phyloP scores from a whole-genome alignment of 2,888 invertebrate genomes.

The Melanargia galathea region DNA sequence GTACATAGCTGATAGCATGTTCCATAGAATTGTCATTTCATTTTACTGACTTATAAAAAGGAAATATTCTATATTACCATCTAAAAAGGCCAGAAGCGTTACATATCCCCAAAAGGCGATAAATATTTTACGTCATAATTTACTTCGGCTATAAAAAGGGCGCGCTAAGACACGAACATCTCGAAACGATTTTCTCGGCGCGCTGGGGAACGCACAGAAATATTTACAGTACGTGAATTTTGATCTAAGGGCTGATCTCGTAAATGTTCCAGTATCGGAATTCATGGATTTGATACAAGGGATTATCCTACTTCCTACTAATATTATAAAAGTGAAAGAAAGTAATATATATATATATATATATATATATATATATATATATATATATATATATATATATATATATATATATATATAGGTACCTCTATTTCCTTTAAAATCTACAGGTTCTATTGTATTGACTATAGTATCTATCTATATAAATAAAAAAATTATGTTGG shows the following conservation, averaged over 20 bases:
- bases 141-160: constrained; percentile 72
- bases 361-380: too few species aligned
- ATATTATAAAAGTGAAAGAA: too few species aligned
- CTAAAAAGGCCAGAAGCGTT: constrained; percentile 67
- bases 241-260: constrained; percentile 25
- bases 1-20: too few species aligned
- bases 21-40: constrained; percentile 53
- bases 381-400: too few species aligned
- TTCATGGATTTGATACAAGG: constrained; percentile 4
- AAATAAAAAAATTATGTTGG: too few species aligned
- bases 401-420: too few species aligned
- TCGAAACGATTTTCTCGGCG: constrained; percentile 61
- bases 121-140: constrained; percentile 74
- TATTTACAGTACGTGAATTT: constrained; percentile 46
- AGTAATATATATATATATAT: too few species aligned
- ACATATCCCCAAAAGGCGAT: constrained; percentile 65
- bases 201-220: constrained; percentile 51
- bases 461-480: too few species aligned
- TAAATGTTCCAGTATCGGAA: constrained; percentile 2
- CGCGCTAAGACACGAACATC: constrained; percentile 60
- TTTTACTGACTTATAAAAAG: constrained; percentile 59
- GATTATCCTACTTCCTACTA: background rate
- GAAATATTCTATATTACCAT: constrained; percentile 68
- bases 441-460: too few species aligned
- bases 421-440: too few species aligned